phyloP scores from a whole-genome alignment of 2,113 vertebrate genomes.

The Halichoeres trimaculatus region DNA sequence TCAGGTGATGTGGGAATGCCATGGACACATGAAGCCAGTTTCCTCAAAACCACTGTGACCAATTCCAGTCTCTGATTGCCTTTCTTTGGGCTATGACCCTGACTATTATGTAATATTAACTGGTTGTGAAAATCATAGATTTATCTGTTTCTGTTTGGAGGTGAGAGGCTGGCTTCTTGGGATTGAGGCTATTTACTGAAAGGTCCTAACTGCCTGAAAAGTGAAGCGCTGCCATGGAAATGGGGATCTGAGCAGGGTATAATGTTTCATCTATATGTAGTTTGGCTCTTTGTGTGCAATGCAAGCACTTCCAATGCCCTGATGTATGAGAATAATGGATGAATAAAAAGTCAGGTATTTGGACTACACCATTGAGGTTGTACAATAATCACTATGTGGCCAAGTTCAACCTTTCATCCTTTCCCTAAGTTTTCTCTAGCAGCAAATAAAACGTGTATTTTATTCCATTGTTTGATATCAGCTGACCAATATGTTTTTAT shows the following conservation, averaged over 20 bases:
- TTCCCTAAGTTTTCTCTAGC: too few species aligned
- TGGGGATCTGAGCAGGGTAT: not conserved
- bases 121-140: not conserved
- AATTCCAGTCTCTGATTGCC: not conserved
- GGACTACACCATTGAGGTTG: not conserved
- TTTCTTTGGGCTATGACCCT: not conserved
- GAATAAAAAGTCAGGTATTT: not conserved
- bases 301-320: not conserved
- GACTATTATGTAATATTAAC: not conserved
- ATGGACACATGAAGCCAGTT: conserved; percentile 11
- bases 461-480: too few species aligned
- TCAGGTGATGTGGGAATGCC: conserved; percentile 37
- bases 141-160: not conserved
- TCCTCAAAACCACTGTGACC: conserved; percentile 1
- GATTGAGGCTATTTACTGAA: too few species aligned
- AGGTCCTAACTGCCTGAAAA: too few species aligned
- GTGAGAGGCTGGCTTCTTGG: not conserved
- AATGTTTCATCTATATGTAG: not conserved
- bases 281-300: not conserved
- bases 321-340: not conserved
- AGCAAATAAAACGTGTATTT: too few species aligned
- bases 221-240: not conserved
- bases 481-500: too few species aligned
- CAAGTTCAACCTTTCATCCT: not conserved
- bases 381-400: not conserved